A percentile compares a stretch with the other conserved stretches of the same genome.
These are phyloP conservation scores for Dorcus hopei DNA, from an alignment of 2,888 invertebrate species.

Conservation along the genomic window DNA sequence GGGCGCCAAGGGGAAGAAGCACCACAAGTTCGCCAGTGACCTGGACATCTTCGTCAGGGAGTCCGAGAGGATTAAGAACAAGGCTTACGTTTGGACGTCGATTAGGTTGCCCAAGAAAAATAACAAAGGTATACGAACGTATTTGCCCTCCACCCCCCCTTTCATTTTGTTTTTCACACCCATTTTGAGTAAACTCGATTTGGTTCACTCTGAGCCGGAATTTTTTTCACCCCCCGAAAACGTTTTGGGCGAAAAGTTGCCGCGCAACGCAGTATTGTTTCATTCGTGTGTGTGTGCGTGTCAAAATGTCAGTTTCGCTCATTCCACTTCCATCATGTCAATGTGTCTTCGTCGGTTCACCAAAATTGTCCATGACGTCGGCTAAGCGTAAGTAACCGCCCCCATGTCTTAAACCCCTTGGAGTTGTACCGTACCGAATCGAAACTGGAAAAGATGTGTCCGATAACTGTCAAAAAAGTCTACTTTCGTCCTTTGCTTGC, in stretches of 20 bases:
- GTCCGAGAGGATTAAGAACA: conserved; percentile 48
- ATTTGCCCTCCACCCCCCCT: no score
- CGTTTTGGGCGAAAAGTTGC: no score
- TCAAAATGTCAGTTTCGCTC: conserved; percentile 14
- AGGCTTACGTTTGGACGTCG: conserved; percentile 55
- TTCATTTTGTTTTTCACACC: no score
- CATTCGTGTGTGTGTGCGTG: background rate
- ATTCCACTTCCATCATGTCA: conserved; percentile 14
- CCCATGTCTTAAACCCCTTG: no score
- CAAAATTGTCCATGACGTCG: conserved; percentile 10
- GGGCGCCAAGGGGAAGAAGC: conserved; percentile 50
- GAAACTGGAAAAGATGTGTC: no score
- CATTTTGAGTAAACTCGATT: no score
- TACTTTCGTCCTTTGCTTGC: no score
- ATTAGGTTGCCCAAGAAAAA: conserved; percentile 53
- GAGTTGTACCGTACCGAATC: no score
- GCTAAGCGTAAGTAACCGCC: conserved; percentile 9
- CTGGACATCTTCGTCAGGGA: conserved; percentile 47
- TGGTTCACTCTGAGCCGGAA: no score
- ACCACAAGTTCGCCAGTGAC: conserved; percentile 57
- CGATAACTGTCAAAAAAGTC: no score
- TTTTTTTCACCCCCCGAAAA: no score
- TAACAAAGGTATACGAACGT: conserved; percentile 46
- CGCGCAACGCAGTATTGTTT: background rate
- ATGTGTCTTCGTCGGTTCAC: conserved; percentile 6